A percentile compares a stretch with the other conserved stretches of the same genome.
Evolutionary conservation across 2,797 vertebrate species (phyloP).

Genomic region (Valencia hispanica): DNA sequence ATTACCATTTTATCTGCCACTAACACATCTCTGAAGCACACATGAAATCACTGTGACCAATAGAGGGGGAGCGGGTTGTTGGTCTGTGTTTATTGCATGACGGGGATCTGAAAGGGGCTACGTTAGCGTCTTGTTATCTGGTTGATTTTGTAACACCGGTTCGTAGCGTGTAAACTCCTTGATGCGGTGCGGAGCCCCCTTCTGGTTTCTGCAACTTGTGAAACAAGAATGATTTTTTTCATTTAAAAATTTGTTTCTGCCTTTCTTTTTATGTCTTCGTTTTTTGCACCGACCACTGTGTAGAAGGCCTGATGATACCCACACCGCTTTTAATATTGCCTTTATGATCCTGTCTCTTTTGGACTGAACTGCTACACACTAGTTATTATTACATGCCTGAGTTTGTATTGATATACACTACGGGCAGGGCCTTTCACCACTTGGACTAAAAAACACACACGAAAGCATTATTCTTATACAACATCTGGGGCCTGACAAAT

Average conservation of each 20-base stretch:
- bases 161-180: not conserved
- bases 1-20: not conserved
- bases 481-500: conserved; percentile 20
- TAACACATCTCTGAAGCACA: not conserved
- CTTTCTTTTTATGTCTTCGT: not conserved
- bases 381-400: conserved; percentile 23
- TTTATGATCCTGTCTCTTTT: conserved; percentile 25
- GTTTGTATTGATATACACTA: conserved; percentile 40
- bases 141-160: not conserved
- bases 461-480: not conserved
- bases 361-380: conserved; percentile 42
- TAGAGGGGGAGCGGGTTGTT: not conserved
- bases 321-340: conserved; percentile 14
- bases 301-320: conserved; percentile 5
- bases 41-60: conserved; percentile 7
- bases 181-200: not conserved
- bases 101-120: not conserved
- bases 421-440: conserved; percentile 32
- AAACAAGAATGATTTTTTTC: not conserved
- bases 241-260: conserved; percentile 2
- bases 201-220: no score
- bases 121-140: not conserved
- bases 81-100: not conserved
- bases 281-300: not conserved
- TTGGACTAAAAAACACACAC: conserved; percentile 23